A percentile compares a stretch with the other conserved stretches of the same genome.
Evolutionary conservation across 2,797 vertebrate genomes (phyloP).

Genomic region (Melanotaenia trifasciata): DNA sequence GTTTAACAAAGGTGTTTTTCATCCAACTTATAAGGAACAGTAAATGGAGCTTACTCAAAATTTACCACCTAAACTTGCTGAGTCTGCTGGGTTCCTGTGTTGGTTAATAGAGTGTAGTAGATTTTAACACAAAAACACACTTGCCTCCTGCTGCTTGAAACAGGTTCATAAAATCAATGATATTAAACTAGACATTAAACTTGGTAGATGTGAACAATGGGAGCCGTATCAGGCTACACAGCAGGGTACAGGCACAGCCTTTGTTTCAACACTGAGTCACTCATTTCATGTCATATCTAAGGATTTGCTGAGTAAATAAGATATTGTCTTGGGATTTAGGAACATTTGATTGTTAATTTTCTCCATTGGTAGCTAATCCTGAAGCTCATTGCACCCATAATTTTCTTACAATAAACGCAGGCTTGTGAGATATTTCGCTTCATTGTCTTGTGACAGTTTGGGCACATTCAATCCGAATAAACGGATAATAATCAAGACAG

Average conservation of each 20-base stretch:
- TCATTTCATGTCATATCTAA: neutral
- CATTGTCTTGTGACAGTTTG: neutral
- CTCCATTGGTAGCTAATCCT: no score
- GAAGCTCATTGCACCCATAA: neutral
- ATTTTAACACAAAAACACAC: neutral
- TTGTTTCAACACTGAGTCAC: neutral
- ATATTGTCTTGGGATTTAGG: neutral
- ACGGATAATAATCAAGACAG: constrained; percentile 1
- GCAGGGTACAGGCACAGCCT: neutral
- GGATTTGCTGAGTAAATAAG: neutral
- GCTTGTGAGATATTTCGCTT: no score
- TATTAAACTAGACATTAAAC: neutral
- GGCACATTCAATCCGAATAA: constrained; percentile 23
- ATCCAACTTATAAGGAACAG: neutral
- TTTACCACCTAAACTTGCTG: neutral
- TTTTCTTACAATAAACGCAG: neutral
- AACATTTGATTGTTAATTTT: no score
- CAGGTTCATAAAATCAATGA: neutral
- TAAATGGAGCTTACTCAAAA: neutral
- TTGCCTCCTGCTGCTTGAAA: neutral
- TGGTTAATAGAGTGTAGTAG: no score
- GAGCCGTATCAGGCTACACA: neutral
- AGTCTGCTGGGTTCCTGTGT: neutral
- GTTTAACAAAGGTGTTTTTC: neutral
- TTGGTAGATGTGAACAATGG: neutral